These are phyloP conservation scores for Cheilosia urbana DNA, from an alignment of 2,888 invertebrate genomes.

Conservation along the genomic window DNA sequence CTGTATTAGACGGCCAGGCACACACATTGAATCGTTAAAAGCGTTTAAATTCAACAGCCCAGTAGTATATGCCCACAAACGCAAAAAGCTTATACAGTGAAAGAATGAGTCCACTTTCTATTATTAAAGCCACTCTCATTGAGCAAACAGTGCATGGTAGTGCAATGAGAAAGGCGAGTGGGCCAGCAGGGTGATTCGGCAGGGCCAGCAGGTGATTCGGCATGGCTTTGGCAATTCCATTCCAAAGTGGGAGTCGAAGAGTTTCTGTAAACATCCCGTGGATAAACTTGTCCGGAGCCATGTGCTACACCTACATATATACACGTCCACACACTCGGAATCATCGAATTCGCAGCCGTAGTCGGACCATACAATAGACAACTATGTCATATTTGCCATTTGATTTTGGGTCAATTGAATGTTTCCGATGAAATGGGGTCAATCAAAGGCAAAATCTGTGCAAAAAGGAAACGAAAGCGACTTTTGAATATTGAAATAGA, in stretches of 20 bases:
- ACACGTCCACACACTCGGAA: not conserved
- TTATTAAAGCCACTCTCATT: constrained; percentile 74
- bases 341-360: constrained; percentile 9
- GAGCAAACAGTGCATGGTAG: constrained; percentile 48
- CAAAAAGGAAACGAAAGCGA: constrained; percentile 35
- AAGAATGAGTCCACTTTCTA: constrained; percentile 68
- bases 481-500: constrained; percentile 38
- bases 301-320: constrained; percentile 21
- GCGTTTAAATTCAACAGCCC: constrained; percentile 30
- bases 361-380: constrained; percentile 53
- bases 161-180: constrained; percentile 26
- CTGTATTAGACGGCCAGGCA: constrained; percentile 4
- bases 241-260: constrained; percentile 22
- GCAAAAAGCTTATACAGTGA: constrained; percentile 15
- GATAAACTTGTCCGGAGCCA: constrained; percentile 51
- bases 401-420: constrained; percentile 72
- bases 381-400: constrained; percentile 71
- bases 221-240: constrained; percentile 28
- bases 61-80: constrained; percentile 8
- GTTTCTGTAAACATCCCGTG: constrained; percentile 61
- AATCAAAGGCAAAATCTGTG: constrained; percentile 44
- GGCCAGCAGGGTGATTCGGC: constrained; percentile 63
- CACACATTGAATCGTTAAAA: constrained; percentile 3
- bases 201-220: constrained; percentile 54
- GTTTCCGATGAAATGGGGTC: constrained; percentile 57